phyloP scores from a whole-genome alignment of 92 coral and sea anemone genomes.

The Anthopleura xanthogrammica region DNA sequence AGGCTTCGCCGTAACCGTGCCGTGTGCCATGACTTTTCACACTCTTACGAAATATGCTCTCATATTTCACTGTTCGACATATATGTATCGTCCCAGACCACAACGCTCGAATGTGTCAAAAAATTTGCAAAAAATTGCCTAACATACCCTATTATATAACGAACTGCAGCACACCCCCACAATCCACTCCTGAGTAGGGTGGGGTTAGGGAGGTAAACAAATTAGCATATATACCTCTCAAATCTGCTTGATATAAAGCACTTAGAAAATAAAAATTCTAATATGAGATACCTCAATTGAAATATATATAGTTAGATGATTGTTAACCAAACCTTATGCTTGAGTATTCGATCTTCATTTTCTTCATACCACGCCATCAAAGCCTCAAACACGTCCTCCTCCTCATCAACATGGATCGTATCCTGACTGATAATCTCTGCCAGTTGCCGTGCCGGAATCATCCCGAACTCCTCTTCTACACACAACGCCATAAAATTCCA shows the following conservation, averaged over 20 bases:
- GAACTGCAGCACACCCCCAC: too few relatives aligned
- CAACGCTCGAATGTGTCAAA: too few relatives aligned
- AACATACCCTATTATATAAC: too few relatives aligned
- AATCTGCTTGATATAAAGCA: too few relatives aligned
- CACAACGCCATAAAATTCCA: slow-evolving; percentile 82
- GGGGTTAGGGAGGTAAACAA: too few relatives aligned
- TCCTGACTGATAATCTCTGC: slow-evolving; percentile 60
- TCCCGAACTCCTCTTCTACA: slow-evolving; percentile 67
- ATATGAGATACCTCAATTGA: background rate
- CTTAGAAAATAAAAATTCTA: background rate
- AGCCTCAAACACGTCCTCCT: slow-evolving; percentile 88
- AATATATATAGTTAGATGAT: background rate
- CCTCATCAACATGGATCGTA: slow-evolving; percentile 65
- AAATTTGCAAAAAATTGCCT: too few relatives aligned
- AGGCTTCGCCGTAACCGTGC: too few relatives aligned
- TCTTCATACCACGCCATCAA: slow-evolving; percentile 76
- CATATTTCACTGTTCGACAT: too few relatives aligned
- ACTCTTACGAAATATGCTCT: too few relatives aligned
- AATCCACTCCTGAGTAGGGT: background rate
- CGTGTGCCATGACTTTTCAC: too few relatives aligned
- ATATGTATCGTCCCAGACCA: too few relatives aligned
- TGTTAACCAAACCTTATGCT: slow-evolving; percentile 37
- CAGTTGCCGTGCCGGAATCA: slow-evolving; percentile 59
- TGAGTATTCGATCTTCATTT: slow-evolving; percentile 61
- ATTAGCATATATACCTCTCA: too few relatives aligned